phyloP scores from a whole-genome alignment of 1,140 invertebrate genomes.

The Bombus turneri region DNA sequence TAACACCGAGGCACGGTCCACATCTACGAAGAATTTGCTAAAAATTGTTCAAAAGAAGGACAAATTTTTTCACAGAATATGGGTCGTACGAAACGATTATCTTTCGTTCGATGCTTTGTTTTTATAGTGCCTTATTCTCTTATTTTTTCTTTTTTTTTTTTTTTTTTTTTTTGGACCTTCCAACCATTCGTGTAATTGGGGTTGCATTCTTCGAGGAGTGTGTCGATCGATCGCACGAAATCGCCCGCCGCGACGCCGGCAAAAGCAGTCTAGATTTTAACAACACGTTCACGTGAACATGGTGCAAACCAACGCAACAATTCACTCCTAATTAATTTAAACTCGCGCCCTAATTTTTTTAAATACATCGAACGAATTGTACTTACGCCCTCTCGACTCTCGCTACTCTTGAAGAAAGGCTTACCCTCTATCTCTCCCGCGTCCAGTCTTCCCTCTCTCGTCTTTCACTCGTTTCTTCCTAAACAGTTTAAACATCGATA shows the following conservation, averaged over 20 bases:
- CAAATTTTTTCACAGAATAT: not conserved
- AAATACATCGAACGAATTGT: constrained; percentile 21
- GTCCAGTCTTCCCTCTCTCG: constrained; percentile 43
- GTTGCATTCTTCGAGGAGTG: constrained; percentile 46
- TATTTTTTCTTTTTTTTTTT: not conserved
- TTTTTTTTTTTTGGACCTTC: constrained; percentile 64
- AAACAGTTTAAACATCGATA: not conserved
- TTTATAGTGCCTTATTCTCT: not conserved
- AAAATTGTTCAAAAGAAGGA: not conserved
- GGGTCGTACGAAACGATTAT: not conserved
- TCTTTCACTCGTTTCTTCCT: constrained; percentile 11
- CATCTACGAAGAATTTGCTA: constrained; percentile 30
- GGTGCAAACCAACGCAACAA: constrained; percentile 60
- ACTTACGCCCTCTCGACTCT: constrained; percentile 24
- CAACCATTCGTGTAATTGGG: constrained; percentile 59
- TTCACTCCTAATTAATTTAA: constrained; percentile 46
- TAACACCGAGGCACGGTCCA: constrained; percentile 29
- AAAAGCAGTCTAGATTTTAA: constrained; percentile 17
- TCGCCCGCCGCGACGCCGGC: constrained; percentile 16
- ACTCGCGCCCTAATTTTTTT: constrained; percentile 37
- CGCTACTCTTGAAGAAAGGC: constrained; percentile 17
- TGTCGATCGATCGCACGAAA: constrained; percentile 38
- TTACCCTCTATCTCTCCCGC: constrained; percentile 19
- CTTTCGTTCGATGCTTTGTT: constrained; percentile 37
- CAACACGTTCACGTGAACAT: constrained; percentile 52